Percentiles rank a stretch among this genome's conserved stretches.
Evolutionary conservation across 2,888 invertebrate species (phyloP).

Genomic region (Harpalus rufipes): DNA sequence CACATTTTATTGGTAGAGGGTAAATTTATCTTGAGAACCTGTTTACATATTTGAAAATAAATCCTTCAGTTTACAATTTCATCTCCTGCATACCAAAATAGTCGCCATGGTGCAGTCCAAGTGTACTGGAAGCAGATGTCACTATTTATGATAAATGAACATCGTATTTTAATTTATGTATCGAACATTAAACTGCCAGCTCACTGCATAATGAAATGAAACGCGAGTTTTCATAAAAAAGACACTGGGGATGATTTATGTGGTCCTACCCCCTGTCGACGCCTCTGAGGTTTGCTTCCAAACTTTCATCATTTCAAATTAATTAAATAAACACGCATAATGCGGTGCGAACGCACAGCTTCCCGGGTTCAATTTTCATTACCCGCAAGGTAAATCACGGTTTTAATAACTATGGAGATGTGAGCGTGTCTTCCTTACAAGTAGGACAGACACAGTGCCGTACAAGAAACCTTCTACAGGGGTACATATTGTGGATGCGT

Average conservation of each 20-base stretch:
- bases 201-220: constrained; percentile 66
- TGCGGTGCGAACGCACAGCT: constrained; percentile 44
- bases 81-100: constrained; percentile 64
- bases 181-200: constrained; percentile 66
- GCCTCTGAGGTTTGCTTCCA: constrained; percentile 30
- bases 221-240: constrained; percentile 64
- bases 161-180: constrained; percentile 66
- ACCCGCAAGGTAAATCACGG: constrained; percentile 63
- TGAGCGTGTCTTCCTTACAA: neutral
- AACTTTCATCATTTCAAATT: constrained; percentile 65
- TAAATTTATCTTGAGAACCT: too few species aligned
- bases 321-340: constrained; percentile 67
- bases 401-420: constrained; percentile 62
- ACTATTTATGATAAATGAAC: constrained; percentile 63
- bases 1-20: too few species aligned
- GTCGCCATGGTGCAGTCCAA: constrained; percentile 11
- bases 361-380: constrained; percentile 65
- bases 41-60: constrained; percentile 53
- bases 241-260: constrained; percentile 65
- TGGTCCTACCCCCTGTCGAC: constrained; percentile 36
- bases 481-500: too few species aligned
- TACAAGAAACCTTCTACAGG: too few species aligned
- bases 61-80: constrained; percentile 56
- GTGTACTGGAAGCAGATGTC: constrained; percentile 51
- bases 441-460: too few species aligned